Base-by-base conservation (phyloP, 2,888 invertebrate genomes). In the Papilio gigon region DNA sequence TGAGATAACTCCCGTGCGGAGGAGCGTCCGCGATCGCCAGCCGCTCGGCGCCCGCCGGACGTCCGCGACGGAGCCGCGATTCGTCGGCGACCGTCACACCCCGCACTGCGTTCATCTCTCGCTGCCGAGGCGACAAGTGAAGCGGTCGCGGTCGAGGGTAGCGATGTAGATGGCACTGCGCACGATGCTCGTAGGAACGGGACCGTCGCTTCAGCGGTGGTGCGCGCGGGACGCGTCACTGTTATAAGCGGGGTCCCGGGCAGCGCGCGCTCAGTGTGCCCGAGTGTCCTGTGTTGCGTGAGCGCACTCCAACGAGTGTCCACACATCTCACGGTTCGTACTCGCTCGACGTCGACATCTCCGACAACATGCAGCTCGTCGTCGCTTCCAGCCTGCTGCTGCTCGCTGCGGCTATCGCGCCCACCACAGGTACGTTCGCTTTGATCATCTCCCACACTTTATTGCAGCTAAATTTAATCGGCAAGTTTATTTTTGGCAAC, bases 301-400 rank as follows among this genome's bases (percentile, higher is more conserved):
- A 83, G 86, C 83, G 89, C 87, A 86, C 84, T 86, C 83, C 85
- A 80, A 74, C 75, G 78, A 78, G 84, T 82, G 85, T 84, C 80
- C 80, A 76, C 78, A 72, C 77, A 77, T 72, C 66, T 66, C 68
- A 66, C 64, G 70, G 71, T 75, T 72, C 73, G 50, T 73, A 78
- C 73, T 75, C 77, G 78, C 77, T 78, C 80, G 77, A 79, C 74
- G 30, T 30, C 53, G 27, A 20, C 50, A 30, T 56, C 47, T 74
- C 77, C 79, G 75, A 79, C 79, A 80, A 79, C 78, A 92, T 92
- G 92, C 90, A 89, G 86, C 81, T 88, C 81, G 84, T 93, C 83
- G 84, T 93, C 82, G 92, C 93, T 82, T 86, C 92, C 80, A 89
- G 93, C 83, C 83, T 93, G 76, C 80, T 93, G 85, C 87, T 93